Evolutionary conservation across 2,113 vertebrate species (phyloP), one percentile per base, ranked within the genome.

Genomic region (Salminus brasiliensis): DNA sequence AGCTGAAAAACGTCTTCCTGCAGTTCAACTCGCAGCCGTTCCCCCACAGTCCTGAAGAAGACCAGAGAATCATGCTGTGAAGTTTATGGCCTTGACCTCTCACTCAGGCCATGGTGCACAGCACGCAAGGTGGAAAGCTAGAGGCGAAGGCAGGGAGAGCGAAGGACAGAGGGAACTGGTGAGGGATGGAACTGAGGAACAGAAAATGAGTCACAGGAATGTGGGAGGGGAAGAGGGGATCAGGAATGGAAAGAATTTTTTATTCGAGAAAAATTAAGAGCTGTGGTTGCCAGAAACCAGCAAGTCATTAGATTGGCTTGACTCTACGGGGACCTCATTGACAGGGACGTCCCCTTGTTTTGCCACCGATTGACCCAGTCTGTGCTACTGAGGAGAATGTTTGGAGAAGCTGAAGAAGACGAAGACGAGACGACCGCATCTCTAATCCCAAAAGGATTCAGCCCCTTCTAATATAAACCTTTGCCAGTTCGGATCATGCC

Each of bases 241-340:
- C 77, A 74, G 82, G 78, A 36, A 82, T 80, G 77, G 88, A 87
- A 86, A 86, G 82, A 93, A 95, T 94, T 93, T 93, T 93, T 94
- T 93, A 92, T n/a, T n/a, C 93, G 93, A 91, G 91, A 94, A 93
- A 93, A 93, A 93, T 92, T 93, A 88, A 92, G 94, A 94, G 93
- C 93, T 92, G 94, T 95, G 95, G 95, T 95, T 95, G 88, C 68
- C 68, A 72, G 77, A 62, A 72, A 52, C 23, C 65, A 63, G 25
- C 21, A 63, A 18, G 59, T 65, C 63, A 65, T 79, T 79, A 39
- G 69, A 73, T 65, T 79, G 59, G 69, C 65, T 30, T 49, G 67
- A 45, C 16, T 63, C 41, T 63, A 27, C 72, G 39, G 69, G 73
- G 78, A 65, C 59, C 34, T 59, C 45, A 41, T 32, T 49, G 16